Evolutionary conservation across 1,140 invertebrate species (phyloP).

Genomic region (Pissodes strobi): DNA sequence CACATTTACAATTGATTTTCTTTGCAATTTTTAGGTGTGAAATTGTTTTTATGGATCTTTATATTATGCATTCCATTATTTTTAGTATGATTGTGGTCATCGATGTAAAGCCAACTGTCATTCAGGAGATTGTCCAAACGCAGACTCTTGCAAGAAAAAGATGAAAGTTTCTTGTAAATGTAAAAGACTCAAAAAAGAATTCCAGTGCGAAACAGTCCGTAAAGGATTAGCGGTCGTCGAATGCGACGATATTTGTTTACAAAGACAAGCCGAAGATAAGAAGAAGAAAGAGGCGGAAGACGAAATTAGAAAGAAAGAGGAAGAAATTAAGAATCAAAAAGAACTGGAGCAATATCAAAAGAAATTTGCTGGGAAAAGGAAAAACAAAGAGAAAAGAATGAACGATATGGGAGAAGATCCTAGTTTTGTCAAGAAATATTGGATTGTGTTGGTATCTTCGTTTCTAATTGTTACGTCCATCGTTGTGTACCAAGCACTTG

Average conservation of each 20-base stretch:
- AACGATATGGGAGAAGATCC: constrained; percentile 52
- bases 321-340: constrained; percentile 67
- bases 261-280: constrained; percentile 61
- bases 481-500: constrained; percentile 25
- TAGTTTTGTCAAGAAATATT: constrained; percentile 56
- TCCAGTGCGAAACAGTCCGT: constrained; percentile 69
- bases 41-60: too few relatives aligned
- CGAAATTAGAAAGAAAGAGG: constrained; percentile 61
- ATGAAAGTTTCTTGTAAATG: constrained; percentile 80
- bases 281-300: constrained; percentile 59
- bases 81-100: constrained; percentile 72
- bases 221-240: constrained; percentile 58
- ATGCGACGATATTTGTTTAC: constrained; percentile 68
- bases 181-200: constrained; percentile 76
- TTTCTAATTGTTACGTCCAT: constrained; percentile 24
- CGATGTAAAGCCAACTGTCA: constrained; percentile 79
- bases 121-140: constrained; percentile 69
- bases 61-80: too few relatives aligned
- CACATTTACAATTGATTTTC: too few relatives aligned
- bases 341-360: constrained; percentile 75
- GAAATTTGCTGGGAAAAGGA: constrained; percentile 67
- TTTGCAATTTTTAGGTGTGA: too few relatives aligned
- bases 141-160: constrained; percentile 76
- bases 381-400: constrained; percentile 57
- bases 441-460: constrained; percentile 22